phyloP scores from a whole-genome alignment of 2,113 vertebrate species.

The Toxotes jaculatrix region DNA sequence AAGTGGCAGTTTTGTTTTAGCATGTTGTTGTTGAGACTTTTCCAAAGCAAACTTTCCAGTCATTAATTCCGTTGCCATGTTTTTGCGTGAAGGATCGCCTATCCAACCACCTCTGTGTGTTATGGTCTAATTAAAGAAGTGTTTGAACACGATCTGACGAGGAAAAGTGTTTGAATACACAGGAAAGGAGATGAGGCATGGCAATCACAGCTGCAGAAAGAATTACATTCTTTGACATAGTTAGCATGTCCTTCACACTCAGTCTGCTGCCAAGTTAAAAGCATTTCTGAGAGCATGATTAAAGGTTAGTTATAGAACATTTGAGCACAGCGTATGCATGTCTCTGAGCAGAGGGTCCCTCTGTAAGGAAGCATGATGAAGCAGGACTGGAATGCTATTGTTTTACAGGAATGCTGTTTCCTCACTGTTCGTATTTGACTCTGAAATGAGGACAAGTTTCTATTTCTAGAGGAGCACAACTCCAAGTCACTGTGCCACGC shows the following conservation, averaged over 20 bases:
- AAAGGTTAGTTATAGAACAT: slow-evolving; percentile 51
- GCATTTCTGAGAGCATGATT: slow-evolving; percentile 61
- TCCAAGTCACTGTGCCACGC: slow-evolving; percentile 30
- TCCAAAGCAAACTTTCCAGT: slow-evolving; percentile 83
- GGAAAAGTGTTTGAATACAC: slow-evolving; percentile 62
- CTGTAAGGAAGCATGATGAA: slow-evolving; percentile 57
- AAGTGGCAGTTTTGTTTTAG: slow-evolving; percentile 71
- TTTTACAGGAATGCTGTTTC: slow-evolving; percentile 60
- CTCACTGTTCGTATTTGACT: slow-evolving; percentile 57
- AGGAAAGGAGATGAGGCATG: slow-evolving; percentile 61
- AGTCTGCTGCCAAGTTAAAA: slow-evolving; percentile 61
- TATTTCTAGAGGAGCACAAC: slow-evolving; percentile 59
- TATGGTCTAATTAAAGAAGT: slow-evolving; percentile 70
- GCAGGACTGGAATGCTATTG: slow-evolving; percentile 72
- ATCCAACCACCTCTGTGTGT: slow-evolving; percentile 58
- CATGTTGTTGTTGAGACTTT: slow-evolving; percentile 71
- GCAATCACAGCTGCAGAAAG: slow-evolving; percentile 62
- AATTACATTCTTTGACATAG: slow-evolving; percentile 61
- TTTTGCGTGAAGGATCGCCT: slow-evolving; percentile 54
- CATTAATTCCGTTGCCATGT: slow-evolving; percentile 62
- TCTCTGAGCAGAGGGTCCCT: slow-evolving; percentile 42
- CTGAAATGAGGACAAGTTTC: slow-evolving; percentile 49
- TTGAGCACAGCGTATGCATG: slow-evolving; percentile 17
- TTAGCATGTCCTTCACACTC: slow-evolving; percentile 70
- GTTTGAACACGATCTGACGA: slow-evolving; percentile 67